Evolutionary conservation across 2,797 vertebrate species (phyloP), one percentile per base, ranked within the genome.

Genomic region (Thripadectes ignobilis): DNA sequence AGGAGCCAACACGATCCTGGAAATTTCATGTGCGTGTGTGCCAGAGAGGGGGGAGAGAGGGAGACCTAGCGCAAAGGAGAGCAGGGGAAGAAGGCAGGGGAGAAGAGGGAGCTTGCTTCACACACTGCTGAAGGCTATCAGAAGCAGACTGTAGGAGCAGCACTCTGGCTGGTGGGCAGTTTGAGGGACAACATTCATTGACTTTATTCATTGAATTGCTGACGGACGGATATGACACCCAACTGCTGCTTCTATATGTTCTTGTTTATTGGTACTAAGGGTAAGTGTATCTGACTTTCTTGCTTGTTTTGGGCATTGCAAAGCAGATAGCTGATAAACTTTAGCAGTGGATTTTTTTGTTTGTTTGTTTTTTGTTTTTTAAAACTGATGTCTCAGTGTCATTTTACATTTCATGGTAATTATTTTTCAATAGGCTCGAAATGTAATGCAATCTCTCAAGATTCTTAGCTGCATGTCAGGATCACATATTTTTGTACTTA

Each of bases 241-340:
- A 61, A 63, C 89, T 92, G 71, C 88, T 93, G 96, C 77, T 91
- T 98, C 97, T 94, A 54, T 87, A 26, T 95, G 77, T 24, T 98
- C 85, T 92, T 98, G 58, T 91, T 97, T 55, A 62, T 98, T 93
- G 96, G 96, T 87, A 92, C 92, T 81, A 96, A 95, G 34, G 94
- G 98, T 98, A 96, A 98, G 98, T 97, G 92, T 88, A 24, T 49
- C 91, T 75, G 88, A 21, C 29, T 95, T 89, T 88, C 92, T 90
- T 49, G 82, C 67, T 89, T 57, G 71, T 90, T 85, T 41, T 73
- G n/a, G 66, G 9, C 55, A 38, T 51, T 84, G 59, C 81, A 85
- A 93, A 95, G 80, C 66, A 84, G 73, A 73, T 26, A 71, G 54
- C 43, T 83, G 49, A 61, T 72, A 81, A 94, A 89, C 62, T 87